Conservation (phyloP, 2,888 invertebrate genomes). For the Invenusta paracnida region DNA sequence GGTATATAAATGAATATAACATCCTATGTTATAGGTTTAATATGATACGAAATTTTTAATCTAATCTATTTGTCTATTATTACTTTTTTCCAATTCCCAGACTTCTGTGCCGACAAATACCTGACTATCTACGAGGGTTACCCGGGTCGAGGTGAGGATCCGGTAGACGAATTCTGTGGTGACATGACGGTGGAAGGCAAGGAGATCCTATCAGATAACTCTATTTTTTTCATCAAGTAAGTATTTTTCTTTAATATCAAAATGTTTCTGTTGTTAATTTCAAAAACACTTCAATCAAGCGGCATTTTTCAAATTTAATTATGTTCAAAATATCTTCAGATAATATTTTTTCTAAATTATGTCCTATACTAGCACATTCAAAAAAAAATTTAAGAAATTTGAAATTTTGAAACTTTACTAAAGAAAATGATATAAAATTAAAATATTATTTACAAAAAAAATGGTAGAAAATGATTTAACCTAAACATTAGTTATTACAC, state of each 20-base stretch:
- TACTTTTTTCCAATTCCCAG: not conserved
- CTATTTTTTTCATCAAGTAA: not conserved
- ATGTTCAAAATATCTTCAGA: not conserved
- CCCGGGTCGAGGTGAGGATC: not conserved
- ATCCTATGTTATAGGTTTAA: too few relatives aligned
- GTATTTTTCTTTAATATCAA: not conserved
- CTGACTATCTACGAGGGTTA: constrained; percentile 11
- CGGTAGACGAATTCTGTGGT: not conserved
- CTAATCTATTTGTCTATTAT: too few relatives aligned
- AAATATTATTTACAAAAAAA: too few relatives aligned
- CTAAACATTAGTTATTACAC: too few relatives aligned
- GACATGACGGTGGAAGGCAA: constrained; percentile 16
- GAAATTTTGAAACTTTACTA: too few relatives aligned
- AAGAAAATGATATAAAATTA: too few relatives aligned
- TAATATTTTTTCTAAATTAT: not conserved
- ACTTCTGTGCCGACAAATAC: not conserved
- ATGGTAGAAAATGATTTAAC: too few relatives aligned
- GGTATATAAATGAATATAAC: too few relatives aligned
- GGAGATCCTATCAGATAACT: not conserved
- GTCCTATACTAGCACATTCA: not conserved
- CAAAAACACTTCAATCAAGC: not conserved
- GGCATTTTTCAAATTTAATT: not conserved
- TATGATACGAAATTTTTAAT: too few relatives aligned
- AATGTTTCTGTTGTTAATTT: not conserved
- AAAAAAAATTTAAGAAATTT: too few relatives aligned